Evolutionary conservation across 2,888 invertebrate species (phyloP), one percentile per base, ranked within the genome.

Genomic region (Drosophila kanekoi): DNA sequence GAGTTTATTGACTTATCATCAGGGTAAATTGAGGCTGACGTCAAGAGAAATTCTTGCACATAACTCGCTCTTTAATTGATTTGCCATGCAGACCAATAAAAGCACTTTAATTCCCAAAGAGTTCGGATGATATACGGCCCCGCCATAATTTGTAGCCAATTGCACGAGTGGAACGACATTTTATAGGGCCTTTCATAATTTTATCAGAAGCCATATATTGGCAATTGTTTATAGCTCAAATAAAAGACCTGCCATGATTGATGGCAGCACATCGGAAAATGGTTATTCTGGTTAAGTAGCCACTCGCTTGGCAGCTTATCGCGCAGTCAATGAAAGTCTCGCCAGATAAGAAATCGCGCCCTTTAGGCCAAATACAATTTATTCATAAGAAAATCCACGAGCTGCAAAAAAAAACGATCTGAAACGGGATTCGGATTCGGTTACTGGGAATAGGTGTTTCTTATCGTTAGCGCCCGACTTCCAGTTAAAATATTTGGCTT

Each of bases 201-300:
- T 52, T 75, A 89, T 83, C 89, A 78, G 33, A 52, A 49, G 68
- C 38, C 78, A 69, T 84, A 84, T 73, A 80, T 84, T 89, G 71
- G 44, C 71, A 66, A 68, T 81, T 66, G 68, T 89, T 84, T 84
- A 84, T 87, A 45, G 49, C 89, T 65, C 59, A 68, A 72, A 83
- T 83, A 80, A 83, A 83, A 60, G 65, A 51, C 54, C 56, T 64
- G 49, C 58, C 38, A 88, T 83, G 87, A 83, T 83, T 69, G 83
- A 82, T 88, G 69, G 82, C 52, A 59, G 43, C 40, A 14, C 18
- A 28, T 37, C 38, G 14, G 61, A 67, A 66, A 40, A 38, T 62
- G 54, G 64, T 68, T 47, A 67, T 53, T 45, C 37, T 32, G 44
- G 48, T 37, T 58, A 63, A 60, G 78, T 66, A 51, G 43, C 41